These are phyloP conservation scores for Nannobrachium achirus DNA, from an alignment of 2,113 vertebrate genomes.

Conservation along the genomic window DNA sequence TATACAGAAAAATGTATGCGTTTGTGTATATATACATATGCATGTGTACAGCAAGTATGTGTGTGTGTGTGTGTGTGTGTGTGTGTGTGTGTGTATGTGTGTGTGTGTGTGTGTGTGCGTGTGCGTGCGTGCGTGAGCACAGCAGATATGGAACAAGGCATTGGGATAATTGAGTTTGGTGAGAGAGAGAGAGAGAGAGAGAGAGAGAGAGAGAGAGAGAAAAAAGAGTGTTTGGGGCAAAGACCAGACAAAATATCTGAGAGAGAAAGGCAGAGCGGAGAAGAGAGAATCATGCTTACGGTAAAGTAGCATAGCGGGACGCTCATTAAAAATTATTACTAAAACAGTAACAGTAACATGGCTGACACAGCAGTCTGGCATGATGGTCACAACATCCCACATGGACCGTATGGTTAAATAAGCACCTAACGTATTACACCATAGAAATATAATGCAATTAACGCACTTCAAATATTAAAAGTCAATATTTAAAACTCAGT, in stretches of 20 bases:
- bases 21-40: no score
- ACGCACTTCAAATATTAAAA: no score
- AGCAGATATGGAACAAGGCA: constrained; percentile 71
- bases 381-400: constrained; percentile 58
- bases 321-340: constrained; percentile 86
- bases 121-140: neutral
- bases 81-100: neutral
- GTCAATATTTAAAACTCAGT: no score
- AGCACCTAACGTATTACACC: no score
- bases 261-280: constrained; percentile 40
- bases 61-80: no score
- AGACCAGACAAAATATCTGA: neutral
- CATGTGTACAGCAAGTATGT: no score
- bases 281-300: constrained; percentile 65
- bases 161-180: constrained; percentile 73
- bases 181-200: constrained; percentile 28
- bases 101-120: no score
- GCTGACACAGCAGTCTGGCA: constrained; percentile 60
- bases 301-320: constrained; percentile 76
- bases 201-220: constrained; percentile 39
- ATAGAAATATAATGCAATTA: no score
- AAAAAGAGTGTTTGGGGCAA: constrained; percentile 7
- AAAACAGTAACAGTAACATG: constrained; percentile 75
- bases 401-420: constrained; percentile 1
- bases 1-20: no score